A percentile compares a stretch with the other conserved stretches of the same genome.
Conservation (phyloP, 2,113 vertebrate species). For the Dermatemys mawii region DNA sequence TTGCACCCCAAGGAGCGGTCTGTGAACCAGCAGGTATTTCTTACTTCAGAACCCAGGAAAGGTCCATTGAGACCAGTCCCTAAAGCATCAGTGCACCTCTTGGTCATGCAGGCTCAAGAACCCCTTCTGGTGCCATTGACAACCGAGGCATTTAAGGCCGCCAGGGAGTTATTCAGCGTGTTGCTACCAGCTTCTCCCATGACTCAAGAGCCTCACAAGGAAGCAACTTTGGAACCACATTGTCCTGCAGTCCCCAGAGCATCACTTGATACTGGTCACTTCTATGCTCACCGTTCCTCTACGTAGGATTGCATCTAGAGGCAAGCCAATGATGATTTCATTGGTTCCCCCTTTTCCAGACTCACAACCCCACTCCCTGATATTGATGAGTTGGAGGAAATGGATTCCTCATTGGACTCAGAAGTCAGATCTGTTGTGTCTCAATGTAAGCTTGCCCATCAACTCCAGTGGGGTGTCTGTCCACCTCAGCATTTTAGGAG, state of each 20-base stretch:
- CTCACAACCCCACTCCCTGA: not conserved
- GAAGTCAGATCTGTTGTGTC: not conserved
- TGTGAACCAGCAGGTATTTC: not conserved
- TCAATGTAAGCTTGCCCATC: not conserved
- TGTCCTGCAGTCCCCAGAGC: not conserved
- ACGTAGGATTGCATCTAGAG: not conserved
- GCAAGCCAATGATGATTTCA: not conserved
- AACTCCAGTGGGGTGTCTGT: not conserved
- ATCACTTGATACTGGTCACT: not conserved
- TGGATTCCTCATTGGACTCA: not conserved
- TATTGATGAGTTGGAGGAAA: not conserved
- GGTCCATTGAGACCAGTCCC: not conserved
- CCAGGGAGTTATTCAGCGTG: not conserved
- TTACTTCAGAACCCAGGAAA: not conserved
- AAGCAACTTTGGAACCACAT: not conserved
- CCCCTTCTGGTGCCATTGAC: not conserved
- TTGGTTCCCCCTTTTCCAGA: not conserved
- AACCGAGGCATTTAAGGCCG: not conserved
- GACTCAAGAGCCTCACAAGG: not conserved
- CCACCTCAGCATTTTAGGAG: not conserved
- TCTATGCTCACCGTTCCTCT: not conserved
- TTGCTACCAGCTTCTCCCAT: not conserved
- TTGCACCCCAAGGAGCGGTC: not conserved
- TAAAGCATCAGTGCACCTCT: not conserved
- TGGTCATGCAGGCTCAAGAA: not conserved